Percentiles rank a stretch among this genome's conserved stretches.
Evolutionary conservation across 2,113 vertebrate species (phyloP).

Genomic region (Thunnus maccoyii): DNA sequence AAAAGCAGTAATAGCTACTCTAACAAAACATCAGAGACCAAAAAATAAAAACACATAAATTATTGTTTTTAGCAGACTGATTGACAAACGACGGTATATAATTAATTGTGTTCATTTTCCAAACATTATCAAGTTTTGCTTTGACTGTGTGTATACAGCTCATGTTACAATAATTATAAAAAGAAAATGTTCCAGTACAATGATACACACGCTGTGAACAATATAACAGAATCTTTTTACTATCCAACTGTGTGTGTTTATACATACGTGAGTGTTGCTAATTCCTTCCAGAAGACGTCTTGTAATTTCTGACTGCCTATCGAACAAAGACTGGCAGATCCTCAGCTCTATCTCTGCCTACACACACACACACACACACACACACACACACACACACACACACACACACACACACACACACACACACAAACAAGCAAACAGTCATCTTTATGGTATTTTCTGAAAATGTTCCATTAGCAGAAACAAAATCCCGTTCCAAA

Average conservation of each 20-base stretch:
- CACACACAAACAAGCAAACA: too few relatives aligned
- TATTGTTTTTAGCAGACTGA: too few relatives aligned
- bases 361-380: slow-evolving; percentile 49
- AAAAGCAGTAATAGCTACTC: background rate
- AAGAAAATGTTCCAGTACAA: background rate
- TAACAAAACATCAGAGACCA: too few relatives aligned
- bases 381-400: slow-evolving; percentile 17
- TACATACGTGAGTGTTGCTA: slow-evolving; percentile 91
- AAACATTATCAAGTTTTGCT: too few relatives aligned
- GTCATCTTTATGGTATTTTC: background rate
- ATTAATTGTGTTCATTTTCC: too few relatives aligned
- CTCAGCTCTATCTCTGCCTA: slow-evolving; percentile 95
- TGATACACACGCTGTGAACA: background rate
- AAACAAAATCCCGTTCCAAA: slow-evolving; percentile 11
- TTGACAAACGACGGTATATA: too few relatives aligned
- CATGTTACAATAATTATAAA: too few relatives aligned
- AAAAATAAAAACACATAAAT: too few relatives aligned
- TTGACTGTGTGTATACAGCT: too few relatives aligned
- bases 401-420: background rate
- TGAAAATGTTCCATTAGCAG: slow-evolving; percentile 15
- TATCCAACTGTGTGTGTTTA: slow-evolving; percentile 1
- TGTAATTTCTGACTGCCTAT: slow-evolving; percentile 93
- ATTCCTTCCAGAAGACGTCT: slow-evolving; percentile 91
- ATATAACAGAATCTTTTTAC: background rate
- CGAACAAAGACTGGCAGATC: slow-evolving; percentile 94